A percentile compares a stretch with the other conserved stretches of the same genome.
Conservation (phyloP, 2,113 vertebrate genomes). For the Rhipidura dahli region DNA sequence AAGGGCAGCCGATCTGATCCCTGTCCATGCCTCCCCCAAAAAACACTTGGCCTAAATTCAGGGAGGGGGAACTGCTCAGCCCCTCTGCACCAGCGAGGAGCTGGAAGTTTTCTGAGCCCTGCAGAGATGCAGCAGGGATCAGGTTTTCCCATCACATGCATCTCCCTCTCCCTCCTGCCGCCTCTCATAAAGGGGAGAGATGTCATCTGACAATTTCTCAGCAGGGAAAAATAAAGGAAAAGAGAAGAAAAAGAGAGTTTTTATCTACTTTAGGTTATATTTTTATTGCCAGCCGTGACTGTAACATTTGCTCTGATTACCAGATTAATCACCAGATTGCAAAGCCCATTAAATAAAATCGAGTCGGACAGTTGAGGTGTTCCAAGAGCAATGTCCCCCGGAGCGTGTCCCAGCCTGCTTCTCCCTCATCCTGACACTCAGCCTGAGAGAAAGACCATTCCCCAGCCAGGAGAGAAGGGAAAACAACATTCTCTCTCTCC, state of each 20-base stretch:
- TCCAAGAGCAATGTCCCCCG: background rate
- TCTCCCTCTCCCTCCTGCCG: background rate
- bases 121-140: background rate
- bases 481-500: background rate
- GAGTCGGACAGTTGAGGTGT: conserved; percentile 27
- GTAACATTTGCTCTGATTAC: conserved; percentile 62
- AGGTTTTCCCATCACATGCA: background rate
- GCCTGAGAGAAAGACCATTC: background rate
- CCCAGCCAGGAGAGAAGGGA: background rate
- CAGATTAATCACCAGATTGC: conserved; percentile 54
- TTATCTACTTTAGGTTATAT: conserved; percentile 14
- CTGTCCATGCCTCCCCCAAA: background rate
- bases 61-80: background rate
- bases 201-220: conserved; percentile 47
- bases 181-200: conserved; percentile 38
- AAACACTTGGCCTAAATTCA: background rate
- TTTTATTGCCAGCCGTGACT: conserved; percentile 43
- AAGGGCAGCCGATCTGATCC: background rate
- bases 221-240: background rate
- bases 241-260: conserved; percentile 16
- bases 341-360: conserved; percentile 31
- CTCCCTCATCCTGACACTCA: background rate
- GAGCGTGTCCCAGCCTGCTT: background rate
- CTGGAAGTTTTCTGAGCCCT: background rate
- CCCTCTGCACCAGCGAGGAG: background rate